A percentile compares a stretch with the other conserved stretches of the same genome.
phyloP scores from a whole-genome alignment of 2,888 invertebrate genomes.

The Odontocolon sp. region DNA sequence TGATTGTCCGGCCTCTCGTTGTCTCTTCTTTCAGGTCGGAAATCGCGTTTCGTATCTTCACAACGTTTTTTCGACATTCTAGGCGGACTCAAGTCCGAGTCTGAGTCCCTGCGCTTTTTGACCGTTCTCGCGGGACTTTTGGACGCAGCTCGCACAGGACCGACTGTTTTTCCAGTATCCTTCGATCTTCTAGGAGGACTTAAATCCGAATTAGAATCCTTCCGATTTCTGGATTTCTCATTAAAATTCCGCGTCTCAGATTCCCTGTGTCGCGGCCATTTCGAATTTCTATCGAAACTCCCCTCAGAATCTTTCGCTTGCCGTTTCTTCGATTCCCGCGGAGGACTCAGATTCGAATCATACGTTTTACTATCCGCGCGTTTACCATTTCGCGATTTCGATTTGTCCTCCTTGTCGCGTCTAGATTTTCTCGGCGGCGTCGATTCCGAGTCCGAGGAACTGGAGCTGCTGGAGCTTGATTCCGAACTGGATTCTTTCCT shows the following conservation, averaged over 20 bases:
- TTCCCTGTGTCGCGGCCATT: too few relatives aligned
- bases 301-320: conserved; percentile 33
- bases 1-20: not conserved
- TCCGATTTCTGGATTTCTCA: conserved; percentile 52
- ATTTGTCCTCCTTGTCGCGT: conserved; percentile 27
- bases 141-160: too few relatives aligned
- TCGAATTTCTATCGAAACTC: conserved; percentile 64
- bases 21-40: conserved; percentile 4
- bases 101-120: conserved; percentile 43
- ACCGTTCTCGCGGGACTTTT: conserved; percentile 54
- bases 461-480: not conserved
- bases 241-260: conserved; percentile 65
- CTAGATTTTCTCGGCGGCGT: conserved; percentile 67
- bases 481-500: conserved; percentile 4
- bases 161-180: not conserved
- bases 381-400: conserved; percentile 29
- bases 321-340: conserved; percentile 68
- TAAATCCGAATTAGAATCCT: conserved; percentile 59
- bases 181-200: conserved; percentile 56
- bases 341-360: conserved; percentile 72
- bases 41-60: conserved; percentile 33
- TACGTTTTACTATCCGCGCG: conserved; percentile 1
- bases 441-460: conserved; percentile 63
- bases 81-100: conserved; percentile 71
- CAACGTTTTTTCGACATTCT: conserved; percentile 54